Percentiles rank a stretch among this genome's conserved stretches.
These are phyloP conservation scores for Opisthocomus hoazin DNA, from an alignment of 2,113 vertebrate genomes.

Conservation along the genomic window DNA sequence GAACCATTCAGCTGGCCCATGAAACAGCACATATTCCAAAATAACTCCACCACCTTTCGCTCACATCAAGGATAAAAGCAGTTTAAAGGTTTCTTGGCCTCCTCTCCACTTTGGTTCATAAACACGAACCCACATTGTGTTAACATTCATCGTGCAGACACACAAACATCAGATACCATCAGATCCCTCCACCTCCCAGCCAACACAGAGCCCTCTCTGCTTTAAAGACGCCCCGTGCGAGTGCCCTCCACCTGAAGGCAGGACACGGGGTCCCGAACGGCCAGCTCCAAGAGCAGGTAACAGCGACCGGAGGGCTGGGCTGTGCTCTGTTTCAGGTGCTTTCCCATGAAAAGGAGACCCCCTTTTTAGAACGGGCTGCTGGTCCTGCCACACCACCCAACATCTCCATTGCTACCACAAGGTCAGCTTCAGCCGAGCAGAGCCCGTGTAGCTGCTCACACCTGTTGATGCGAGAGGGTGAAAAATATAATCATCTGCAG, in stretches of 20 bases:
- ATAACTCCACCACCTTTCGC: not conserved
- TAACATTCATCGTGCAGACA: not conserved
- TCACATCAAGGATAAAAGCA: not conserved
- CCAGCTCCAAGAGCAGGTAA: not conserved
- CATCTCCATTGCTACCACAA: not conserved
- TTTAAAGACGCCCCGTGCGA: not conserved
- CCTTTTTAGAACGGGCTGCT: not conserved
- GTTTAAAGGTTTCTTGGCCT: not conserved
- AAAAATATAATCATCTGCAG: not conserved
- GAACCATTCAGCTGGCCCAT: not conserved
- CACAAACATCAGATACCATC: not conserved
- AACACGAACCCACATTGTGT: not conserved
- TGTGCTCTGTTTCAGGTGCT: not conserved
- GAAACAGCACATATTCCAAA: not conserved
- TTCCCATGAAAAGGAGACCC: not conserved
- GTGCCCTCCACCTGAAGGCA: not conserved
- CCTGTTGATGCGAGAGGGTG: not conserved
- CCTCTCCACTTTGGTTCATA: not conserved
- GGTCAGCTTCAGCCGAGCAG: not conserved
- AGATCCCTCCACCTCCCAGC: not conserved
- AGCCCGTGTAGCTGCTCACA: not conserved
- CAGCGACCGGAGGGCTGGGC: not conserved
- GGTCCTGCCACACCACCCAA: not conserved
- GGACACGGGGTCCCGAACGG: not conserved
- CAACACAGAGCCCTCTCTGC: not conserved